phyloP scores from a whole-genome alignment of 2,113 vertebrate genomes.

The Pandion haliaetus region DNA sequence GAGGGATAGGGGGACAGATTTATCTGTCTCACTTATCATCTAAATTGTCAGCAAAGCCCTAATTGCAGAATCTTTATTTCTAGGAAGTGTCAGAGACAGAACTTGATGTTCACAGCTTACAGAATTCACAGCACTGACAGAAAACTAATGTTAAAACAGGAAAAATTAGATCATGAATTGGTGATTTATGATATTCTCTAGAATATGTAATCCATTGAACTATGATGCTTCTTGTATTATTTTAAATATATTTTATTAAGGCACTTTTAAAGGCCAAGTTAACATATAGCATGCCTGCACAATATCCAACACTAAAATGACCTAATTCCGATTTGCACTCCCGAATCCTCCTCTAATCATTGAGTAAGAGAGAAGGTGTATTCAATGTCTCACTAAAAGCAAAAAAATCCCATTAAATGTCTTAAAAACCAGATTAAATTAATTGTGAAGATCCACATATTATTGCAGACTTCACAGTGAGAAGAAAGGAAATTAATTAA shows the following conservation, averaged over 20 bases:
- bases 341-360: neutral
- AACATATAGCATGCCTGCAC: neutral
- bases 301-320: neutral
- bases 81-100: slow-evolving; percentile 26
- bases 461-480: neutral
- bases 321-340: neutral
- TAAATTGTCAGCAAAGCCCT: slow-evolving; percentile 19
- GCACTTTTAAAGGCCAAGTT: neutral
- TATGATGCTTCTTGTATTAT: neutral
- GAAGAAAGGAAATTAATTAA: neutral
- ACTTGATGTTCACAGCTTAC: slow-evolving; percentile 36
- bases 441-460: neutral
- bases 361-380: neutral
- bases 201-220: neutral
- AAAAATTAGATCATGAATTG: neutral
- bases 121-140: neutral
- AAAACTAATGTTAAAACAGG: neutral
- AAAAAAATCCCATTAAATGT: neutral
- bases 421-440: neutral
- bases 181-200: neutral
- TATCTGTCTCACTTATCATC: neutral
- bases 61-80: slow-evolving; percentile 44
- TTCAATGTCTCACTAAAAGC: neutral
- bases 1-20: neutral
- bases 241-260: neutral